Evolutionary conservation across 2,797 vertebrate genomes (phyloP).

Genomic region (Danio tinwini): DNA sequence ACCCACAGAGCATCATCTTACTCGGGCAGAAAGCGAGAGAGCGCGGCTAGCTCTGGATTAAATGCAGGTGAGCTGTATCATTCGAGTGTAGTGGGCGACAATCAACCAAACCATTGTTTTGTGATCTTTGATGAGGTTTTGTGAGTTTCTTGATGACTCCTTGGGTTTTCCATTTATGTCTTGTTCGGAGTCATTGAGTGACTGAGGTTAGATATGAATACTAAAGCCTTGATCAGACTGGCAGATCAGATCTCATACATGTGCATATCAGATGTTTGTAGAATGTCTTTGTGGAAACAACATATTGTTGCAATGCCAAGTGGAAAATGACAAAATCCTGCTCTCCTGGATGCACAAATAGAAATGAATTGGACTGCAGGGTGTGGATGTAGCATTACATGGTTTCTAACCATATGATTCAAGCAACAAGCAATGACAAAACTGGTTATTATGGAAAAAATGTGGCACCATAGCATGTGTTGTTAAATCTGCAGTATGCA

Average conservation of each 20-base stretch:
- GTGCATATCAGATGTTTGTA: neutral
- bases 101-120: neutral
- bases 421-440: too few species aligned
- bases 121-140: slow-evolving; percentile 26
- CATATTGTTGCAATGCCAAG: neutral
- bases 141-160: slow-evolving; percentile 5
- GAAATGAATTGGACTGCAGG: too few species aligned
- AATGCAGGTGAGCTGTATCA: slow-evolving; percentile 69
- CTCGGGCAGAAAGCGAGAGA: slow-evolving; percentile 67
- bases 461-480: too few species aligned
- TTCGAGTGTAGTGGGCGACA: slow-evolving; percentile 26
- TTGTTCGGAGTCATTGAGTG: slow-evolving; percentile 4
- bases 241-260: neutral
- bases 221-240: neutral
- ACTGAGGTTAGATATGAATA: slow-evolving; percentile 8
- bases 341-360: neutral
- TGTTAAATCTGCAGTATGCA: too few species aligned
- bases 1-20: slow-evolving; percentile 78
- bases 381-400: neutral
- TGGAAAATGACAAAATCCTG: neutral
- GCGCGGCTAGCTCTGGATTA: slow-evolving; percentile 72
- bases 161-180: neutral
- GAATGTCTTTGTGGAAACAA: neutral
- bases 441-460: too few species aligned
- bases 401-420: too few species aligned